These are phyloP conservation scores for Nymphicus hollandicus DNA, from an alignment of 2,113 vertebrate species.

Conservation along the genomic window DNA sequence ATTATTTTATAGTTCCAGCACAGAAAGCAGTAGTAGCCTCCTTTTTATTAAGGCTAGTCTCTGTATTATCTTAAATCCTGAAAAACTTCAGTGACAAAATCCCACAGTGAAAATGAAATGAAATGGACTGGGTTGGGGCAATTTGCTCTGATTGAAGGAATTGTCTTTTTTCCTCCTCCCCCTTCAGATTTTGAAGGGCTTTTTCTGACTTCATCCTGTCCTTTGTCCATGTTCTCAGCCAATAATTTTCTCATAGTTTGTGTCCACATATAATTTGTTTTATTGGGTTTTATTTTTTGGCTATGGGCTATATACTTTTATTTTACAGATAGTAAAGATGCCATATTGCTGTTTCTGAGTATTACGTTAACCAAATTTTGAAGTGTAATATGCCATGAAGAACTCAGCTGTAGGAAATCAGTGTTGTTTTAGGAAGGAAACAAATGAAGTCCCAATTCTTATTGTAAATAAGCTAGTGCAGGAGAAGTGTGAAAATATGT, in stretches of 20 bases:
- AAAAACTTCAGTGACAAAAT: not conserved
- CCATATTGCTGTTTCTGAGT: not conserved
- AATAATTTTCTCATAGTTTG: not conserved
- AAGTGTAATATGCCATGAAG: constrained; percentile 27
- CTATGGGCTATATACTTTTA: constrained; percentile 44
- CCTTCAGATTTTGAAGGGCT: not conserved
- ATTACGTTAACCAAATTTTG: not conserved
- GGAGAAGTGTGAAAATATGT: not conserved
- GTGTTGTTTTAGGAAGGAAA: not conserved
- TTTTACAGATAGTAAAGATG: constrained; percentile 2
- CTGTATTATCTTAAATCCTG: not conserved
- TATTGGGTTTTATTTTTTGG: not conserved
- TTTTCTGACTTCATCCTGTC: not conserved
- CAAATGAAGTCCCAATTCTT: not conserved
- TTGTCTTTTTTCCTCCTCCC: not conserved
- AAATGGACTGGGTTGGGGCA: not conserved
- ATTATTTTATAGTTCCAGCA: not conserved
- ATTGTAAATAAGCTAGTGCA: not conserved
- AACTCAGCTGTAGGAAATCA: not conserved
- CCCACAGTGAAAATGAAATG: not conserved
- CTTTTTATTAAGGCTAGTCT: not conserved
- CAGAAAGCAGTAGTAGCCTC: not conserved
- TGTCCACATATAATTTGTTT: not conserved
- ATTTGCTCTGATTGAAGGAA: not conserved
- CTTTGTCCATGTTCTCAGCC: not conserved